Conservation (phyloP, 1,140 invertebrate species). For the Sinonovacula constricta region DNA sequence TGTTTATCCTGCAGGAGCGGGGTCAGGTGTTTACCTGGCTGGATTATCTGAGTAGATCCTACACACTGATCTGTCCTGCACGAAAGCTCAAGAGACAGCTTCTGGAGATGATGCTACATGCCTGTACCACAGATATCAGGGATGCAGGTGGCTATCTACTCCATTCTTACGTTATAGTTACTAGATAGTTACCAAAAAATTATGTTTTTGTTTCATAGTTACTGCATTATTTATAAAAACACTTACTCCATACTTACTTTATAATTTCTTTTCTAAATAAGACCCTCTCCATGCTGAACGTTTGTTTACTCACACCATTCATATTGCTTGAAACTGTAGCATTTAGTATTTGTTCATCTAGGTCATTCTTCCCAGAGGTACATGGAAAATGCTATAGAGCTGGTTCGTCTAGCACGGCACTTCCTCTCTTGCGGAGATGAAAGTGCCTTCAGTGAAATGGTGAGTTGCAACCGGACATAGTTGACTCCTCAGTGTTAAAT, state of each 20-base stretch:
- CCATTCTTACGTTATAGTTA: too few relatives aligned
- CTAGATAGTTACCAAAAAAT: too few relatives aligned
- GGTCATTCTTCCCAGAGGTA: constrained; percentile 37
- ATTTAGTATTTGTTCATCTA: too few relatives aligned
- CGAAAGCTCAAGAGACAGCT: constrained; percentile 82
- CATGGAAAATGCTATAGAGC: constrained; percentile 81
- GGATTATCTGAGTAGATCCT: constrained; percentile 82
- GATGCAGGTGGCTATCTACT: constrained; percentile 78
- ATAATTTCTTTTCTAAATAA: too few relatives aligned
- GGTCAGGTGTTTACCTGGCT: constrained; percentile 83
- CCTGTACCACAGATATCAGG: constrained; percentile 81
- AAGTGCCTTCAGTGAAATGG: constrained; percentile 79
- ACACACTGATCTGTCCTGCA: constrained; percentile 82
- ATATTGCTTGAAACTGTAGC: too few relatives aligned
- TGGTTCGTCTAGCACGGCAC: constrained; percentile 82
- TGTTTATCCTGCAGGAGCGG: constrained; percentile 78
- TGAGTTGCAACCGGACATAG: constrained; percentile 46
- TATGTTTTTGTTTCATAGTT: too few relatives aligned
- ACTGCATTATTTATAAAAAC: too few relatives aligned
- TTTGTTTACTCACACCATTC: too few relatives aligned
- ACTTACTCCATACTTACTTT: too few relatives aligned
- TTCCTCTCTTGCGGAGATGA: constrained; percentile 69
- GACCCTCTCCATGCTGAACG: too few relatives aligned
- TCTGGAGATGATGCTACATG: constrained; percentile 83
- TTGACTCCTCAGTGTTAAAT: too few relatives aligned